Conservation (phyloP, 1,140 invertebrate genomes). For the Pseudomyrmex flavicornis region DNA sequence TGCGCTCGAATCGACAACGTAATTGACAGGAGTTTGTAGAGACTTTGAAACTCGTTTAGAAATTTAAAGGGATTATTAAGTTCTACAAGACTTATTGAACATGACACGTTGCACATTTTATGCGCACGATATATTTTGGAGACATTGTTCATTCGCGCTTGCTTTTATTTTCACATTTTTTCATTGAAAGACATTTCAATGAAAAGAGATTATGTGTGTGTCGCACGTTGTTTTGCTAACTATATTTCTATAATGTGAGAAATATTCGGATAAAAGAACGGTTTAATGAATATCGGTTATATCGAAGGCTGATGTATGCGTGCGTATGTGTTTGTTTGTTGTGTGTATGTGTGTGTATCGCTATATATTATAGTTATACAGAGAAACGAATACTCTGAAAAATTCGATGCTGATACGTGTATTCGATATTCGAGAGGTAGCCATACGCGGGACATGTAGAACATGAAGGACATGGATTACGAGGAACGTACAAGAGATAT, state of each 20-base stretch:
- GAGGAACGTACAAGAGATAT: slow-evolving; percentile 45
- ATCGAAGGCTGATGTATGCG: background rate
- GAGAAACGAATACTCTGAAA: slow-evolving; percentile 32
- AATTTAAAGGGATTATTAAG: slow-evolving; percentile 6
- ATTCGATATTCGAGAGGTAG: slow-evolving; percentile 52
- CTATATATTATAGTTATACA: slow-evolving; percentile 7
- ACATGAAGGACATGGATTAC: slow-evolving; percentile 58
- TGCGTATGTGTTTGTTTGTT: no score
- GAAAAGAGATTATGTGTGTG: background rate
- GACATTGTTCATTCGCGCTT: background rate
- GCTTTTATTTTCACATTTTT: background rate
- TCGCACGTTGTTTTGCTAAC: no score
- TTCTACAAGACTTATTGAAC: background rate
- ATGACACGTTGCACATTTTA: background rate
- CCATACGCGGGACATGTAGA: slow-evolving; percentile 39
- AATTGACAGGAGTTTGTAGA: slow-evolving; percentile 29
- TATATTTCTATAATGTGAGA: background rate
- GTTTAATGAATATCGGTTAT: background rate
- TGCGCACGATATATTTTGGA: background rate
- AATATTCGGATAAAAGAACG: slow-evolving; percentile 9
- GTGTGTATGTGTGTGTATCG: no score
- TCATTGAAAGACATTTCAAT: background rate
- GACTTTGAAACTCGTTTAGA: slow-evolving; percentile 11
- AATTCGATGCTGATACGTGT: slow-evolving; percentile 55
- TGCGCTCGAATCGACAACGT: background rate